Evolutionary conservation across 2,888 invertebrate species (phyloP), one percentile per base, ranked within the genome.

Genomic region (Mystacides longicornis): DNA sequence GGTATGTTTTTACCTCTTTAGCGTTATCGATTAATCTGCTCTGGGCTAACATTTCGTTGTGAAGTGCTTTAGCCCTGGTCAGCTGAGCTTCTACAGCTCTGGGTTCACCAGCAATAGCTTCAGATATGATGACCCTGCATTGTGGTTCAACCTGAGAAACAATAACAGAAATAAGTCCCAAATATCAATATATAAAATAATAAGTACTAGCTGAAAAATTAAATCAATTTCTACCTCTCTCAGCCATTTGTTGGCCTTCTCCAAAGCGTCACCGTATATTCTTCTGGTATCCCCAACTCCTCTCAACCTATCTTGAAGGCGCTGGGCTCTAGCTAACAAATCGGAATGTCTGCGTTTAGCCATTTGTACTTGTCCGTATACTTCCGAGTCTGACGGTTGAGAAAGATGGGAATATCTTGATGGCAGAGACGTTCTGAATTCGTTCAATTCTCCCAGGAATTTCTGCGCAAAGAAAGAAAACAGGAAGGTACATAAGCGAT

Each of bases 81-180:
- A 96, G 78, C 71, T 95, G 95, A 19, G 93, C 84, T 68, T 94
- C 93, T 1, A 95, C 87, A 1, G 87, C 83, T 64, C 87, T 85
- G 0, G 93, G 90, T 66, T 94, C 94, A 0, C 89, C 91, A 19
- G 87, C 92, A 45, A 92, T 81, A 0, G 89, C 86, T 69, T 94
- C 94, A 0, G 87, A 84, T 1, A 93, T 75, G 14, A 89, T 73
- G 52, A 86, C 82, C 42, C 83, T 82, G 0, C 86, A 86, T 71
- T 86, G 83, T 0, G 90, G 90, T 67, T 89, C 87, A 47, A 80
- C 64, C 77, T 57, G 20, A 2, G 45, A 43, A 20, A 18, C 16
- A 42, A 45, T 14, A 7, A 14, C 4, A 37, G 7, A 27, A 27
- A 7, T 7, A n/a, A 37, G 37, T 7, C 37, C 4, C 14, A 3